Conservation (phyloP, 2,113 vertebrate species). For the Oncorhynchus kisutch region DNA sequence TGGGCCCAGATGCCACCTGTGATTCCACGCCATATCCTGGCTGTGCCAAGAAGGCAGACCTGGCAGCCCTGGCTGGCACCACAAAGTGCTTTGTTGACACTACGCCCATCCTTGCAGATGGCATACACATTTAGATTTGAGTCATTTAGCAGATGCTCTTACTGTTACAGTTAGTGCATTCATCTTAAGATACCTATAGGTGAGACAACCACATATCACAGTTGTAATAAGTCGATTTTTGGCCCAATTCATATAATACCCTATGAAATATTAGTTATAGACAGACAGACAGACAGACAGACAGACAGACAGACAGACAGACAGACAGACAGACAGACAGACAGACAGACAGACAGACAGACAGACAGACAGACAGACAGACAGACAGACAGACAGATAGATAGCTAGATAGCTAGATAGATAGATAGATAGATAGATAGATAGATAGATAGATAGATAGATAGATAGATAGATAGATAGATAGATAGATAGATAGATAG, state of each 20-base stretch:
- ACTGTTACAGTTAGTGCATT: no score
- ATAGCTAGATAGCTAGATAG: background rate
- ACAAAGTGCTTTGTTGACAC: slow-evolving; percentile 7
- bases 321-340: background rate
- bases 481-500: background rate
- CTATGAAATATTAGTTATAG: background rate
- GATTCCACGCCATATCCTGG: background rate
- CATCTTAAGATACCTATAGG: no score
- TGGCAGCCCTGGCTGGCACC: background rate
- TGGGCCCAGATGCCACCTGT: background rate
- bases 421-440: background rate
- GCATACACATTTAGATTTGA: background rate
- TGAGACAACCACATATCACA: no score
- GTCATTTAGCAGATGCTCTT: no score
- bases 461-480: background rate
- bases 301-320: background rate
- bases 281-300: background rate
- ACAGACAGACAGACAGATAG: background rate
- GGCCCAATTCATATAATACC: background rate
- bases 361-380: background rate
- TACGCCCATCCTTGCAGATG: slow-evolving; percentile 12
- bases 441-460: background rate
- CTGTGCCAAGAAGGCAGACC: background rate
- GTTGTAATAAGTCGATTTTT: no score
- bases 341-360: accelerated